A percentile compares a stretch with the other conserved stretches of the same genome.
phyloP scores from a whole-genome alignment of 2,888 invertebrate genomes.

The Scaptodrosophila latifasciaeformis region DNA sequence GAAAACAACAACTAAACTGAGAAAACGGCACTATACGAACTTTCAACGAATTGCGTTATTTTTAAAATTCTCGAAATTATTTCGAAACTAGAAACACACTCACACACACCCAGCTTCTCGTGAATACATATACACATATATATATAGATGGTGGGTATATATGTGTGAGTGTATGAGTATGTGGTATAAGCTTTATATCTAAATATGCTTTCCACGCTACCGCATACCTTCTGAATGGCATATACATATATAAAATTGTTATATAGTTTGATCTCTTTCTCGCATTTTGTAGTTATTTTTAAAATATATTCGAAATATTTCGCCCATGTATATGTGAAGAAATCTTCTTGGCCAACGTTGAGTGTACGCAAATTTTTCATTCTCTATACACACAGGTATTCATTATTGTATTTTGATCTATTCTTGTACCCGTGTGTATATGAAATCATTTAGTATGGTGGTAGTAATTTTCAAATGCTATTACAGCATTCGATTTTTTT shows the following conservation, averaged over 20 bases:
- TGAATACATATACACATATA: conserved; percentile 16
- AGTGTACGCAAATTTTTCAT: conserved; percentile 34
- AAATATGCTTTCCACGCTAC: conserved; percentile 18
- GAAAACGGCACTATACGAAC: conserved; percentile 53
- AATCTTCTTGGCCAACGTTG: conserved; percentile 8
- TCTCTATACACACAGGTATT: conserved; percentile 58
- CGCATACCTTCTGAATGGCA: conserved; percentile 32
- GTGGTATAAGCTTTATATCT: conserved; percentile 1
- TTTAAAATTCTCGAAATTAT: conserved; percentile 70
- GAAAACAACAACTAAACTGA: conserved; percentile 41
- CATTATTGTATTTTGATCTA: too few relatives aligned
- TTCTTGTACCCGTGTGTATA: too few relatives aligned
- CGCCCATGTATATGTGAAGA: conserved; percentile 34
- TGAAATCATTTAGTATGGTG: conserved; percentile 54
- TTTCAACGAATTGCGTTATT: conserved; percentile 65
- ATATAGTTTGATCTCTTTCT: conserved; percentile 43
- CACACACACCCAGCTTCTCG: conserved; percentile 12
- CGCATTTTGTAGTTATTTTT: conserved; percentile 53
- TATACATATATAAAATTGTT: conserved; percentile 20
- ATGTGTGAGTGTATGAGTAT: conserved; percentile 27
- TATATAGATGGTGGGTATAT: conserved; percentile 18
- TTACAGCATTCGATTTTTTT: conserved; percentile 30
- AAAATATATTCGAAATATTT: conserved; percentile 62
- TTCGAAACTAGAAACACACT: conserved; percentile 56
- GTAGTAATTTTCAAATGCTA: conserved; percentile 54